phyloP scores from a whole-genome alignment of 2,797 vertebrate genomes.

The Streptopelia turtur region DNA sequence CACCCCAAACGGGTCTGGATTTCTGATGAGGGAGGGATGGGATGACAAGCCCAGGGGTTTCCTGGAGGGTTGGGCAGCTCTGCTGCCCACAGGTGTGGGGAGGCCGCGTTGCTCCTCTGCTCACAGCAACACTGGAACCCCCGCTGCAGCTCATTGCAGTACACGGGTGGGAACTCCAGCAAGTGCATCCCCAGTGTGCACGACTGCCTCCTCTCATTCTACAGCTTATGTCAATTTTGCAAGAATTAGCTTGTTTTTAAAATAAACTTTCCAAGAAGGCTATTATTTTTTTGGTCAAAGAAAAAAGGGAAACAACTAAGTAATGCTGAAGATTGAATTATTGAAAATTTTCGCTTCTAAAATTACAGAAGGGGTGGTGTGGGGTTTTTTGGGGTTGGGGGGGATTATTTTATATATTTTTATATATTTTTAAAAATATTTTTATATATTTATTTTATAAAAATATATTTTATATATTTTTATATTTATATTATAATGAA shows the following conservation, averaged over 20 bases:
- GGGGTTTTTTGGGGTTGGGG: fast-evolving
- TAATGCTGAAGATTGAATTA: background rate
- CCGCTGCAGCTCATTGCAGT: fast-evolving
- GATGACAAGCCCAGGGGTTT: background rate
- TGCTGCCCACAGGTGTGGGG: background rate
- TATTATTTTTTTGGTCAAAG: background rate
- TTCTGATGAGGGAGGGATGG: background rate
- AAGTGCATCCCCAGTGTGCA: fast-evolving
- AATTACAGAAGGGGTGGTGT: background rate
- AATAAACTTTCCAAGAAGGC: background rate
- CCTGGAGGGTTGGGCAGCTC: background rate
- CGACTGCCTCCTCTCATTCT: background rate
- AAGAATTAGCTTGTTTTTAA: background rate
- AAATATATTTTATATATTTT: background rate
- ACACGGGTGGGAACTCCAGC: background rate
- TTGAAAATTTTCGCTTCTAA: background rate
- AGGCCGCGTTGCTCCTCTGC: background rate
- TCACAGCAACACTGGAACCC: background rate
- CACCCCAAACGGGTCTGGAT: background rate
- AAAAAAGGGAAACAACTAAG: background rate
- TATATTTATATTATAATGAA: no score
- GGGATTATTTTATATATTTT: background rate
- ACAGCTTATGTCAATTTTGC: background rate
- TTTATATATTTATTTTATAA: no score
- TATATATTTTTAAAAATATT: no score